Percentiles rank a stretch among this genome's conserved stretches.
These are phyloP conservation scores for Anolis apletophallus DNA, from an alignment of 2,797 vertebrate species.

Conservation along the genomic window DNA sequence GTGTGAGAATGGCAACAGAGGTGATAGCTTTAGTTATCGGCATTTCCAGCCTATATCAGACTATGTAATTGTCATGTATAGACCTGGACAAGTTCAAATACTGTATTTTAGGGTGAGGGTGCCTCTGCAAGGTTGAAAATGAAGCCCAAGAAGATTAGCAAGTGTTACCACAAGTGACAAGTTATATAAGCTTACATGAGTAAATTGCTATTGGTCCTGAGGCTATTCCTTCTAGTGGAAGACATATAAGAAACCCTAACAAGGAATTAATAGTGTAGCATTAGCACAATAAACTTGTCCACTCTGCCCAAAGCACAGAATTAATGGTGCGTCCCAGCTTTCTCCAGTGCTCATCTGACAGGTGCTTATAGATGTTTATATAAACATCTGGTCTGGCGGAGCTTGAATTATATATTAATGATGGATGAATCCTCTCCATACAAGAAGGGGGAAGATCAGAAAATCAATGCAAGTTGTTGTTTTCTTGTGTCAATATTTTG, in stretches of 20 bases:
- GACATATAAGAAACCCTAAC: conserved; percentile 58
- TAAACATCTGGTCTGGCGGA: conserved; percentile 28
- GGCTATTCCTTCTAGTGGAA: conserved; percentile 68
- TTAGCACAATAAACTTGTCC: conserved; percentile 56
- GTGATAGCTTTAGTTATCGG: conserved; percentile 69
- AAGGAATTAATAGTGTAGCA: conserved; percentile 58
- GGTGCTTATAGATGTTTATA: conserved; percentile 54
- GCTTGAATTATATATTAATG: conserved; percentile 17
- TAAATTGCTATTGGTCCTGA: conserved; percentile 67
- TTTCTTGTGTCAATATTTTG: neutral
- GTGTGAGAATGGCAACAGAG: conserved; percentile 49
- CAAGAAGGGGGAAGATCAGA: neutral
- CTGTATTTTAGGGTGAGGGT: conserved; percentile 65
- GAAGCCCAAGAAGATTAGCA: conserved; percentile 65
- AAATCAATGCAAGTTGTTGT: neutral
- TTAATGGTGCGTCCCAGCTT: conserved; percentile 36
- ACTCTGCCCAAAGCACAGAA: conserved; percentile 42
- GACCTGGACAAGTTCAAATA: conserved; percentile 74
- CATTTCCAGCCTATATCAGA: conserved; percentile 62
- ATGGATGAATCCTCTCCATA: neutral
- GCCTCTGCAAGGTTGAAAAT: conserved; percentile 68
- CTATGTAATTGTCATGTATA: conserved; percentile 78
- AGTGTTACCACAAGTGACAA: conserved; percentile 65
- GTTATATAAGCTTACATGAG: conserved; percentile 51
- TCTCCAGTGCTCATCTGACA: conserved; percentile 50